Evolutionary conservation across 1,140 invertebrate genomes (phyloP), one percentile per base, ranked within the genome.

Genomic region (Orchesella cincta): DNA sequence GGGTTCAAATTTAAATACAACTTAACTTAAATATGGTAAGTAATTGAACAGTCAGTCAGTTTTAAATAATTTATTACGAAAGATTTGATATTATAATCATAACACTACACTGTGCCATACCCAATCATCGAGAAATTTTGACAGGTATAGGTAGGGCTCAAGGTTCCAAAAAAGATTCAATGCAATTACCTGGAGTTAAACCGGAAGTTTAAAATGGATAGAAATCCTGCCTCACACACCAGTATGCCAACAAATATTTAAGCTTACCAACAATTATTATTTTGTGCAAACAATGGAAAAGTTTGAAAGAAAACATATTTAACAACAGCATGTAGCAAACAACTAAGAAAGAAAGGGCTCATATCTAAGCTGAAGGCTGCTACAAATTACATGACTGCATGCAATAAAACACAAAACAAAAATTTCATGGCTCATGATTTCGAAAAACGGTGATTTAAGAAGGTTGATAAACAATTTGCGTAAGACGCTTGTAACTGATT

Each of bases 351-450:
- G 8, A 12, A 46, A 46, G 39, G 39, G 8, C 20, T 12, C 8
- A 46, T 46, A 20, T 12, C 20, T 46, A 12, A 20, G 39, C 39
- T 12, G 20, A 46, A 46, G 8, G 39, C 8, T 46, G 8, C 8
- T 46, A n/a, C 39, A 46, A 46, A 12, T 12, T 46, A 20, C 20
- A 20, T 46, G 39, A 12, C 39, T 46, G 8, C 39, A 46, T 12
- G 20, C 8, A 8, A 20, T 12, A 46, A 46, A 46, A 46, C n/a
- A 23, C n/a, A 57, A 12, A 57, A 23, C 8, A 57, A 26, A 16
- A 8, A 57, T 31, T 67, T 67, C 62, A 67, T 33, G 62, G 28
- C 12, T 67, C 62, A 33, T 67, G 62, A 67, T 67, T 67, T 67
- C 2, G 8, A 33, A 67, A 67, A 31, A 26, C n/a, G 23, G 54